Evolutionary conservation across 2,113 vertebrate species (phyloP), one percentile per base, ranked within the genome.

Genomic region (Danio rerio): DNA sequence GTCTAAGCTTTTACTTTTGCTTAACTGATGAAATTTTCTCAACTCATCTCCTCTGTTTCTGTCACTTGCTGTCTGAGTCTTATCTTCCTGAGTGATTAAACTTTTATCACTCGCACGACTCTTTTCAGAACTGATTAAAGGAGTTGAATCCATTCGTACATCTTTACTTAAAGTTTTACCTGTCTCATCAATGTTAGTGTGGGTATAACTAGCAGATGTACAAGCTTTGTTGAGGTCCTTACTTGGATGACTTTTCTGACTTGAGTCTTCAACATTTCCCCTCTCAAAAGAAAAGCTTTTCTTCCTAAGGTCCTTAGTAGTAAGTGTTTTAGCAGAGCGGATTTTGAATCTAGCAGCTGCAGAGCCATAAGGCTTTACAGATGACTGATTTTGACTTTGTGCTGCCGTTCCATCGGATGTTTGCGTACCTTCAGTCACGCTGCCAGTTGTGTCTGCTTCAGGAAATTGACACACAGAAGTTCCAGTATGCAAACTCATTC

Each of bases 1-100:
- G 81, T 93, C 91, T 50, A 93, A 86, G 86, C 92, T 94, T 78
- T 81, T 88, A 81, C 90, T 94, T 86, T 90, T 90, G 69, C 18
- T 90, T 6, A 81, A 9, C 43, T 86, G 4, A 68, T 78, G 45
- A 5, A 7, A 2, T 73, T 42, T 80, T 78, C 81, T 91, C 85
- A 43, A 66, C 6, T 90, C 16, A 12, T 74, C 88, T n/a, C 87
- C 84, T 73, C 84, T 87, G 43, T 85, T 89, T 20, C 47, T 85
- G 13, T 5, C 82, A 65, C 70, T 84, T 68, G 75, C 69, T 31
- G 11, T 20, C 8, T 31, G 77, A 75, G 18, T 87, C 49, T 21
- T 68, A 43, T 63, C 68, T 82, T 16, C 77, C 5, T 84, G 73
- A 50, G 31, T 58, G 9, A 47, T 75, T 79, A 53, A 62, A 21